phyloP scores from a whole-genome alignment of 2,888 invertebrate genomes.

The Chrysolina haemoptera region DNA sequence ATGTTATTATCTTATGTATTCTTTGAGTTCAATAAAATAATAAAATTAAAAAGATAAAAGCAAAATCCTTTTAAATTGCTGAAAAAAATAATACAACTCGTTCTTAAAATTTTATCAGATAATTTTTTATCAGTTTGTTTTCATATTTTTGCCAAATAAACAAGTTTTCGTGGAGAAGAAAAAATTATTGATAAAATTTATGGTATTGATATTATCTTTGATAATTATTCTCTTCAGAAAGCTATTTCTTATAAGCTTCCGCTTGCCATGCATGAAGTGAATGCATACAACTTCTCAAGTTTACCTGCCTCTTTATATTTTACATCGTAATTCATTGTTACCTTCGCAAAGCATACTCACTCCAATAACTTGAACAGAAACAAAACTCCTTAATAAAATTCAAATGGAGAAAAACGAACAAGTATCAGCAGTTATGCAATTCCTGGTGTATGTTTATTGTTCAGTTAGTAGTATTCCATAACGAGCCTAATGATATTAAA shows the following conservation, averaged over 20 bases:
- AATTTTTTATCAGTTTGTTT: no score
- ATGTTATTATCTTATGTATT: no score
- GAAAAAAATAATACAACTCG: no score
- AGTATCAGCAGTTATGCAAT: constrained; percentile 19
- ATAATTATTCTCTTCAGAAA: no score
- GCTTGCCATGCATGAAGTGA: not conserved
- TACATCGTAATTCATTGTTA: not conserved
- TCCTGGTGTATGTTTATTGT: constrained; percentile 23
- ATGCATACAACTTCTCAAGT: not conserved
- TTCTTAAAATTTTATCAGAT: no score
- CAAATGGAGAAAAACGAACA: constrained; percentile 1
- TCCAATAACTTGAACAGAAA: not conserved
- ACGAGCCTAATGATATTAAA: constrained; percentile 28
- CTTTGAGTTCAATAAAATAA: no score
- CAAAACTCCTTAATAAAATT: constrained; percentile 23
- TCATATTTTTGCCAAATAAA: no score
- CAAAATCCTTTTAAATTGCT: no score
- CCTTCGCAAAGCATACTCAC: not conserved
- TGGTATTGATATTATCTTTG: no score
- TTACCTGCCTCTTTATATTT: not conserved
- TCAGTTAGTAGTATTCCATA: constrained; percentile 21
- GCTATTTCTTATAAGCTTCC: not conserved
- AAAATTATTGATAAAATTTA: no score
- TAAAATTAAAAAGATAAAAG: no score
- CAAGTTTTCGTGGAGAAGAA: no score